Percentiles rank a stretch among this genome's conserved stretches.
Conservation (phyloP, 1,140 invertebrate species). For the Aplysia californica region DNA sequence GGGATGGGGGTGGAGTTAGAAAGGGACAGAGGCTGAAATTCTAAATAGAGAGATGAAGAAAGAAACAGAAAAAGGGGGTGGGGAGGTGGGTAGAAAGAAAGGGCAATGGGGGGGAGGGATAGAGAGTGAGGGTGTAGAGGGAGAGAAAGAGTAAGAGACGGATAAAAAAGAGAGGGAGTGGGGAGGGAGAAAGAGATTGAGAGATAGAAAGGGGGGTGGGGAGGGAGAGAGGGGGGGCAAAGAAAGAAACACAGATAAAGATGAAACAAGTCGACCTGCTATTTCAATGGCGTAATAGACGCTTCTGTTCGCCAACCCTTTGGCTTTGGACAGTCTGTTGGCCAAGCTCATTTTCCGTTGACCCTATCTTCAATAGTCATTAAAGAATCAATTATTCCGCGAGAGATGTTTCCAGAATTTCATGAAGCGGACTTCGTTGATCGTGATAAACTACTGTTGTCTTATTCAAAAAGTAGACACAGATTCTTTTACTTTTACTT, state of each 20-base stretch:
- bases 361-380: no score
- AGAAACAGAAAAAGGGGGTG: not conserved
- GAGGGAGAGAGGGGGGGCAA: not conserved
- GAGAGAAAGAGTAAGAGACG: not conserved
- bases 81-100: not conserved
- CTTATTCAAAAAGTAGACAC: no score
- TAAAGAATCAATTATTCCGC: no score
- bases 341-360: not conserved
- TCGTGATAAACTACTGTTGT: not conserved
- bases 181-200: not conserved
- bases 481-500: no score
- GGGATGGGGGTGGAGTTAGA: no score
- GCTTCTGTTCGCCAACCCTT: not conserved
- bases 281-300: not conserved
- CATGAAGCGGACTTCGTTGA: not conserved
- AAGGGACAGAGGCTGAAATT: not conserved
- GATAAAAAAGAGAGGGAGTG: not conserved
- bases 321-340: not conserved
- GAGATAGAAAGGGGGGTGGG: not conserved
- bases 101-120: not conserved
- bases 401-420: not conserved
- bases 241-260: not conserved
- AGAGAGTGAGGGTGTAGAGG: not conserved
- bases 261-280: not conserved
- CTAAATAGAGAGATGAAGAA: not conserved